Evolutionary conservation across 2,888 invertebrate species (phyloP).

Genomic region (Tenthredo scrophulariae): DNA sequence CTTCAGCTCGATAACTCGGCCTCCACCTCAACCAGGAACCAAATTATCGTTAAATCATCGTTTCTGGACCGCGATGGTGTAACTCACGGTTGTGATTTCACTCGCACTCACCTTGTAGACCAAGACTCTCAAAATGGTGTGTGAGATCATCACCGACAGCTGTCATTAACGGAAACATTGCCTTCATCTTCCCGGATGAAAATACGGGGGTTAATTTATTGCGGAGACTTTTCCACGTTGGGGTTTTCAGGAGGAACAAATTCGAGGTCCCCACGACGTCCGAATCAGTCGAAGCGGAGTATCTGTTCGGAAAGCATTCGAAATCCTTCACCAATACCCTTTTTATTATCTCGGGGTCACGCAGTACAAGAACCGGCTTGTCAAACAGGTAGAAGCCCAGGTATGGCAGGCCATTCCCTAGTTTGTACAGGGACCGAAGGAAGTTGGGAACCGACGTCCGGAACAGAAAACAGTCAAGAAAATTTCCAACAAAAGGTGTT

Average conservation of each 20-base stretch:
- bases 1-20: constrained; percentile 67
- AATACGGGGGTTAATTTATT: constrained; percentile 79
- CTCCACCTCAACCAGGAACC: constrained; percentile 57
- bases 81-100: not conserved
- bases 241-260: constrained; percentile 79
- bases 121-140: constrained; percentile 69
- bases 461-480: constrained; percentile 78
- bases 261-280: constrained; percentile 79
- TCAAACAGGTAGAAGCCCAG: constrained; percentile 80
- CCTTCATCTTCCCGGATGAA: constrained; percentile 80
- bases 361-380: constrained; percentile 78
- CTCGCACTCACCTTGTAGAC: constrained; percentile 12
- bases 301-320: constrained; percentile 77
- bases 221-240: constrained; percentile 79
- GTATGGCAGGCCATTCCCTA: constrained; percentile 71
- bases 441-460: constrained; percentile 76
- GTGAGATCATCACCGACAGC: constrained; percentile 78
- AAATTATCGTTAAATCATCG: not conserved
- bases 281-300: constrained; percentile 78
- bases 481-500: constrained; percentile 80
- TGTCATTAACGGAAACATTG: constrained; percentile 79
- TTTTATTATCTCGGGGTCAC: constrained; percentile 78
- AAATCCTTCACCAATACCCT: constrained; percentile 77
- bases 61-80: not conserved
- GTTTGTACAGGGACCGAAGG: constrained; percentile 76